Percentiles rank a stretch among this genome's conserved stretches.
phyloP scores from a whole-genome alignment of 2,888 invertebrate species.

The Eilema depressum region DNA sequence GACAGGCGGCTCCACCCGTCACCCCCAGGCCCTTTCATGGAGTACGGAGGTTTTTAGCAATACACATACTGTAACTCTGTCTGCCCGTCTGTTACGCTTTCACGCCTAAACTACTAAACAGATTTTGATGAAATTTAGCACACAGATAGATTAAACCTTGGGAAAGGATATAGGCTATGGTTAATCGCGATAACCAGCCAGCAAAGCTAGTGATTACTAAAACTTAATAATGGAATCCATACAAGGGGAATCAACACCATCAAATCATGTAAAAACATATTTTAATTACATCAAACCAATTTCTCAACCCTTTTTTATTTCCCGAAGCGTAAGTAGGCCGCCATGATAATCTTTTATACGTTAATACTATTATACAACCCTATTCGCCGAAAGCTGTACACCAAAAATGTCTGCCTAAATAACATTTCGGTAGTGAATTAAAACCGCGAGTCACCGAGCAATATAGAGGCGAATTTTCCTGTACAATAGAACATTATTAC shows the following conservation, averaged over 20 bases:
- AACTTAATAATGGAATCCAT: too few species aligned
- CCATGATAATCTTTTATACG: slow-evolving; percentile 17
- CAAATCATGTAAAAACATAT: background rate
- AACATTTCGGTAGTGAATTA: slow-evolving; percentile 45
- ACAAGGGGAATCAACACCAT: background rate
- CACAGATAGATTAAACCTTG: too few species aligned
- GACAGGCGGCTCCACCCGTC: too few species aligned
- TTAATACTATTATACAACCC: slow-evolving; percentile 30
- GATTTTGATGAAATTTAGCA: too few species aligned
- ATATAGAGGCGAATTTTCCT: slow-evolving; percentile 46
- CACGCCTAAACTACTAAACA: too few species aligned
- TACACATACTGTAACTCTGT: too few species aligned
- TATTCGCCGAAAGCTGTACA: slow-evolving; percentile 12
- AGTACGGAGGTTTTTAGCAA: too few species aligned
- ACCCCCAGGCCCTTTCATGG: too few species aligned
- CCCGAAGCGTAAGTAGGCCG: background rate
- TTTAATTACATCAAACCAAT: background rate
- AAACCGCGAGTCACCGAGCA: slow-evolving; percentile 40
- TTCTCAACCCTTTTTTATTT: background rate
- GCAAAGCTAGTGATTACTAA: too few species aligned
- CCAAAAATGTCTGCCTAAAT: slow-evolving; percentile 26
- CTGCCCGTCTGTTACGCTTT: too few species aligned
- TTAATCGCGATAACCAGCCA: too few species aligned
- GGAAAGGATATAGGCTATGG: too few species aligned
- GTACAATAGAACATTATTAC: slow-evolving; percentile 63